phyloP scores from a whole-genome alignment of 2,888 invertebrate genomes.

The Spodoptera picta region DNA sequence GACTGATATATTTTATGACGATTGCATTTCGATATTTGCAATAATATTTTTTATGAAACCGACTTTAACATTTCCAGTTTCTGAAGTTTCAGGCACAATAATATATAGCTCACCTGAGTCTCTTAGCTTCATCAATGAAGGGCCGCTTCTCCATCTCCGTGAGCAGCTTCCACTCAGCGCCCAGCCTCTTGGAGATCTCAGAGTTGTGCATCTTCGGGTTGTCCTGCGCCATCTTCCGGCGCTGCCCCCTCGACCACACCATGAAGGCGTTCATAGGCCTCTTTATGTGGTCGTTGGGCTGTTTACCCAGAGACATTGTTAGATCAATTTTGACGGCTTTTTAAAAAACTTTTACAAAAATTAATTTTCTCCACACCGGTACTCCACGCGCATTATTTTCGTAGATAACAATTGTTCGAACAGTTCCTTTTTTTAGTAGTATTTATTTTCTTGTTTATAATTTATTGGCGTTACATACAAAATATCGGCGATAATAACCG shows the following conservation, averaged over 20 bases:
- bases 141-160: constrained; percentile 96
- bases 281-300: constrained; percentile 94
- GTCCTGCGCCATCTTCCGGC: constrained; percentile 97
- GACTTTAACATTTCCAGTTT: too few species aligned
- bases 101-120: constrained; percentile 91
- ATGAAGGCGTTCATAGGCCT: constrained; percentile 98
- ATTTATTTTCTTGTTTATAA: constrained; percentile 30
- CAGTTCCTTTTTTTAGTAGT: constrained; percentile 12
- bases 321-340: constrained; percentile 56
- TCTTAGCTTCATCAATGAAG: constrained; percentile 96
- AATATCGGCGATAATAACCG: constrained; percentile 49
- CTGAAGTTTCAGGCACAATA: too few species aligned
- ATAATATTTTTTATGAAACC: too few species aligned
- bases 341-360: constrained; percentile 30
- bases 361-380: constrained; percentile 41
- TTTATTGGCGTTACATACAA: constrained; percentile 48
- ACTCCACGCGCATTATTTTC: constrained; percentile 48
- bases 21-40: too few species aligned
- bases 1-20: too few species aligned
- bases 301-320: constrained; percentile 83
- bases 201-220: constrained; percentile 98
- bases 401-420: constrained; percentile 12
- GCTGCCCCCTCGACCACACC: constrained; percentile 97
- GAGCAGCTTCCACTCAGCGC: constrained; percentile 96
- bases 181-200: constrained; percentile 95